Conservation (phyloP, 2,113 vertebrate species). For the Plestiodon gilberti region DNA sequence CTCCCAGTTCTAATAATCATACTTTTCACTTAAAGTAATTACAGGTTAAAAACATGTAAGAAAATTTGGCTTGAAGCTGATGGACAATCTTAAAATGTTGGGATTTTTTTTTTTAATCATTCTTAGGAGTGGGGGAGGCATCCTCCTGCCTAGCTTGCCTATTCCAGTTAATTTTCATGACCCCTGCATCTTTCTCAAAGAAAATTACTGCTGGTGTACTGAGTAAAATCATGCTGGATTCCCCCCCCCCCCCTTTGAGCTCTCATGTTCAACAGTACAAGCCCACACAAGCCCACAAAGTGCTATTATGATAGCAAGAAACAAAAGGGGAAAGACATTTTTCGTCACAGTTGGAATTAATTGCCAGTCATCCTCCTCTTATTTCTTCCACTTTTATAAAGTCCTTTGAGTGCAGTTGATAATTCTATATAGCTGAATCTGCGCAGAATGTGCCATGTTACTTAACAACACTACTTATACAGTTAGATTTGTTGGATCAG, state of each 20-base stretch:
- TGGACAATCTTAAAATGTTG: not conserved
- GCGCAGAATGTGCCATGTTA: not conserved
- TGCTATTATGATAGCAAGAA: slow-evolving; percentile 66
- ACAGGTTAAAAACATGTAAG: slow-evolving; percentile 19
- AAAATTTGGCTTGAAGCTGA: not conserved
- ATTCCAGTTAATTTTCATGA: slow-evolving; percentile 29
- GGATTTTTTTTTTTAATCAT: not conserved
- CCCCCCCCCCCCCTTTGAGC: not conserved
- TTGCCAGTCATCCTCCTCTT: slow-evolving; percentile 50
- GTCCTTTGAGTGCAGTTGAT: slow-evolving; percentile 51
- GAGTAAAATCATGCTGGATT: slow-evolving; percentile 34
- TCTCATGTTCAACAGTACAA: slow-evolving; percentile 24
- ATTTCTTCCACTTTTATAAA: slow-evolving; percentile 52
- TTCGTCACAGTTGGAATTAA: slow-evolving; percentile 47
- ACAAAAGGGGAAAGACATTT: slow-evolving; percentile 53
- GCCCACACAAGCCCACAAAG: slow-evolving; percentile 62
- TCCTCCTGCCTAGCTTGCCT: slow-evolving; percentile 24
- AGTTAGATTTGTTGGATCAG: not conserved
- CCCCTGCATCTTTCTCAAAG: slow-evolving; percentile 23
- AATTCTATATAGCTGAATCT: slow-evolving; percentile 52
- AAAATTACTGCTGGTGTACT: slow-evolving; percentile 44
- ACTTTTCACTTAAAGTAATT: slow-evolving; percentile 16
- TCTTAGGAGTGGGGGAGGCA: slow-evolving; percentile 12
- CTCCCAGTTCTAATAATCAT: slow-evolving; percentile 1
- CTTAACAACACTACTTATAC: not conserved